These are phyloP conservation scores for Cygnus atratus DNA, from an alignment of 2,113 vertebrate genomes.

Conservation along the genomic window DNA sequence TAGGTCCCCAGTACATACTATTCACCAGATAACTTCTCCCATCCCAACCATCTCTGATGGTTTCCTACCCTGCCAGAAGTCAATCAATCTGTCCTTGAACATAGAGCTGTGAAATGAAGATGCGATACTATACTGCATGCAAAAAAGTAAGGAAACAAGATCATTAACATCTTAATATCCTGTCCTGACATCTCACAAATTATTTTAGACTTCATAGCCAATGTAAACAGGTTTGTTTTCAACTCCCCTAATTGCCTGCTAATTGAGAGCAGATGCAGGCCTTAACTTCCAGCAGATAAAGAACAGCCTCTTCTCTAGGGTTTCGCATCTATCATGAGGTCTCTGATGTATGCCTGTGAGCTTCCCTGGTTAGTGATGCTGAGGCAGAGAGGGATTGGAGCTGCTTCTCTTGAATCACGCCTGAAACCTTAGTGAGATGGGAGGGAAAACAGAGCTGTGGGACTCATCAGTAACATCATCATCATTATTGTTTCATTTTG, in stretches of 20 bases:
- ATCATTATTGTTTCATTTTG: slow-evolving; percentile 58
- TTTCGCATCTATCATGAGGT: neutral
- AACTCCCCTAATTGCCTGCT: slow-evolving; percentile 63
- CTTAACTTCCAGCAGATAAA: slow-evolving; percentile 55
- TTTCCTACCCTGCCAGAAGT: slow-evolving; percentile 1
- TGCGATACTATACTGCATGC: neutral
- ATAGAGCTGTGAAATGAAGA: neutral
- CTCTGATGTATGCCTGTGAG: neutral
- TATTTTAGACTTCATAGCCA: slow-evolving; percentile 65
- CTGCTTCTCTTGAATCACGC: neutral
- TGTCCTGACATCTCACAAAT: slow-evolving; percentile 74
- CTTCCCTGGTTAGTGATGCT: neutral
- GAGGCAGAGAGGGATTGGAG: neutral
- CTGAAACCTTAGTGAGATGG: slow-evolving; percentile 6
- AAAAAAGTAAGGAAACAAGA: slow-evolving; percentile 41
- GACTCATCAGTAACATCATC: slow-evolving; percentile 62
- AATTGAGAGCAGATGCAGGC: slow-evolving; percentile 59
- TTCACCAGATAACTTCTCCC: neutral
- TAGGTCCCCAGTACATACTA: neutral
- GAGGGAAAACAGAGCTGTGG: slow-evolving; percentile 46
- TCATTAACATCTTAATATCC: slow-evolving; percentile 75
- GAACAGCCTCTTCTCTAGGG: slow-evolving; percentile 39
- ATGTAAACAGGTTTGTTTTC: slow-evolving; percentile 68
- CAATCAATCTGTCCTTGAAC: neutral
- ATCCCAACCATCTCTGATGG: neutral